These are phyloP conservation scores for Villa cingulata DNA, from an alignment of 2,888 invertebrate genomes.

Conservation along the genomic window DNA sequence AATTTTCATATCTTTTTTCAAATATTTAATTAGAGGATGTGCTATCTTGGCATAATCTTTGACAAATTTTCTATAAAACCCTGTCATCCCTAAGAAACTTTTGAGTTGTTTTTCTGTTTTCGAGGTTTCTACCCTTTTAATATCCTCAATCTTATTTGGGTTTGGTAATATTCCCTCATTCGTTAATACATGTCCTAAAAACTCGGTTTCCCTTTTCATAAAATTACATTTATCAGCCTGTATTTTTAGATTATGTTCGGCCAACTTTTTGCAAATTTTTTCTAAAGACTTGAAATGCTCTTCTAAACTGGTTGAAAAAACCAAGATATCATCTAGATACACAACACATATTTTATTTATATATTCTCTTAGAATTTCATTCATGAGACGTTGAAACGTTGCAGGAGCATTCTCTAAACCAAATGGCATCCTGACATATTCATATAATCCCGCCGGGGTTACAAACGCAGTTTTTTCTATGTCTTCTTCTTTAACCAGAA, in stretches of 20 bases:
- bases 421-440: conserved; percentile 12
- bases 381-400: conserved; percentile 10
- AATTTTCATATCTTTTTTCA: too few relatives aligned
- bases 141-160: not conserved
- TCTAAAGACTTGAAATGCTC: conserved; percentile 9
- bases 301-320: conserved; percentile 8
- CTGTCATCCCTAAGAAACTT: conserved; percentile 1
- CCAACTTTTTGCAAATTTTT: not conserved
- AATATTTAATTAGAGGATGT: too few relatives aligned
- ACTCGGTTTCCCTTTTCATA: not conserved
- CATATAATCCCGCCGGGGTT: conserved; percentile 4
- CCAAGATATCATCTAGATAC: conserved; percentile 8
- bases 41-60: too few relatives aligned
- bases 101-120: conserved; percentile 1
- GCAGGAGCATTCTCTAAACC: conserved; percentile 6
- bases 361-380: conserved; percentile 8
- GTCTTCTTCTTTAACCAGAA: conserved; percentile 5
- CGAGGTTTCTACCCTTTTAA: not conserved
- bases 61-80: too few relatives aligned
- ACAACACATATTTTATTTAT: conserved; percentile 2
- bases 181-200: not conserved
- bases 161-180: not conserved
- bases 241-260: not conserved
- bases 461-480: conserved; percentile 11
- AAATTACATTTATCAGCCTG: conserved; percentile 2